Evolutionary conservation across 2,797 vertebrate genomes (phyloP), one percentile per base, ranked within the genome.

Genomic region (Columba guinea): DNA sequence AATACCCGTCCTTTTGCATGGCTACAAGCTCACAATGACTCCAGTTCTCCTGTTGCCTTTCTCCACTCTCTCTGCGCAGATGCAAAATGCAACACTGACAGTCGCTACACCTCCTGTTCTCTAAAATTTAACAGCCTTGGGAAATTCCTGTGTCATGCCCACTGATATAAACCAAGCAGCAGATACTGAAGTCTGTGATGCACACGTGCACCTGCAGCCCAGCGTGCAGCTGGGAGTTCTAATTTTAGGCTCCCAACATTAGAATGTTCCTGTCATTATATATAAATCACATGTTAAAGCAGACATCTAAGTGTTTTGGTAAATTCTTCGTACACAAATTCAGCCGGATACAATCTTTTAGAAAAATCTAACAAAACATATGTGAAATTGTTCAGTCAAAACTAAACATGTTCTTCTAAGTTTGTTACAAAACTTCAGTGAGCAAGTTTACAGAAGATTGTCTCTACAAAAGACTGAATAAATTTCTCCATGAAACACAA

Each of bases 181-280:
- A 60, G 58, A 85, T 18, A 91, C 19, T 39, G 67, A 89, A 94
- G 55, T 4, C 7, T 75, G 91, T 92, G 93, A 78, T 19, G 65
- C 70, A 88, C 87, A 90, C 26, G 9, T 70, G 89, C 90, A 96
- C 95, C 93, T 96, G 93, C 90, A 95, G 93, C 84, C 74, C 27
- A 35, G 44, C 2, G 4, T 69, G 56, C 93, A 95, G 91, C 95
- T 94, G 90, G 35, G 83, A 84, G 71, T 53, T 85, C 96, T 95
- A 95, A 95, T 95, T 95, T 93, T 94, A 96, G 94, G 58, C 51
- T 89, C 75, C 44, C 73, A 90, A 92, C 69, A 95, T 93, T 93
- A 89, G 71, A 89, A 24, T 83, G 84, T 94, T 96, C 82, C 92
- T 74, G 51, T 92, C 92, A 95, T 96, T 95, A 90, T 53, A 94